Evolutionary conservation across 2,888 invertebrate species (phyloP), one percentile per base, ranked within the genome.

Genomic region (Neocrepidodera transversa): DNA sequence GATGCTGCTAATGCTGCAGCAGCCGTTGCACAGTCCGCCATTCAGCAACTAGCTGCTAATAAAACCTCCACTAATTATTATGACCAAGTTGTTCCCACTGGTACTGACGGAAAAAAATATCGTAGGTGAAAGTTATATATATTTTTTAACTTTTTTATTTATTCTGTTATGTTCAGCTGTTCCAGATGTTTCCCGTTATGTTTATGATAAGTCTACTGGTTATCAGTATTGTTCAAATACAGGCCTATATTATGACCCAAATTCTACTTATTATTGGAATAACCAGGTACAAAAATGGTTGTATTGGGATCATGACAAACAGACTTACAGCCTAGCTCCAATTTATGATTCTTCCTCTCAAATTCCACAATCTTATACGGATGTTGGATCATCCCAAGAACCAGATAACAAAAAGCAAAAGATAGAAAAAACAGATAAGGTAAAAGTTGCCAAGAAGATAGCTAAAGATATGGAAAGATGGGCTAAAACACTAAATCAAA

Each of bases 401-500:
- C 70, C 70, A 0, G 82, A 83, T 71, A 82, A 86, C 63, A 88
- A 87, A 78, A 92, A 91, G 77, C 84, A 83, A 62, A 87, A 87
- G 71, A 87, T 86, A 68, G 88, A 85, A 42, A 93, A 93, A 70
- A 92, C 92, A 61, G 96, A 96, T 71, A 96, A 97, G 82, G 96
- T 95, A 0, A 97, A 97, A 81, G 95, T 95, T 8, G 97, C 97
- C 3, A 97, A 97, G 77, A 95, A 96, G 79, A 97, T 97, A 68
- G 97, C 97, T 0, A 97, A 97, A 82, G 92, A 93, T 70, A 93
- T 93, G 93, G 91, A 90, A 74, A 86, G 90, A 59, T 99, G 99
- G 99, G 99, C 98, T 0, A 94, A 97, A 72, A 94, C 94, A 8
- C 82, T 97, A 65, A 98, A 98, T 78, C 97, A 97, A 78, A 95